Percentiles rank a stretch among this genome's conserved stretches.
Conservation (phyloP, 2,113 vertebrate genomes). For the Aegotheles bennettii region DNA sequence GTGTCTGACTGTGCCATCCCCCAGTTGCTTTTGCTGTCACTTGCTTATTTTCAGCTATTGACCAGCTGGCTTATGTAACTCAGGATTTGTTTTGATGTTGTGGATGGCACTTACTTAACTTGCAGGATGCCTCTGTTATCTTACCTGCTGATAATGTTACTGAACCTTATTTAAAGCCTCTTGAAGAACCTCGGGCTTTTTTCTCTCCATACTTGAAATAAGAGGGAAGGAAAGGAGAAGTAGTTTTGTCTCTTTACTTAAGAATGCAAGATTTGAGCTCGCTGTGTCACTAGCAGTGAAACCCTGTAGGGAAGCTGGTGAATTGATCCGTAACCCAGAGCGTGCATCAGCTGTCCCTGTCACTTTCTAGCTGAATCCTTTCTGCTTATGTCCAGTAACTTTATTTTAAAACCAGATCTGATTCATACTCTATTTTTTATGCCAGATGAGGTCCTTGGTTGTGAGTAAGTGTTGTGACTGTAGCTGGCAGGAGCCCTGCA, state of each 20-base stretch:
- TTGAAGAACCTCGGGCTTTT: neutral
- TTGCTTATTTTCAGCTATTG: neutral
- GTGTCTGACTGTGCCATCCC: neutral
- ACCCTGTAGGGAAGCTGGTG: neutral
- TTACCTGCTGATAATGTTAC: neutral
- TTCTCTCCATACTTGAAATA: neutral
- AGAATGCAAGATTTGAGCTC: neutral
- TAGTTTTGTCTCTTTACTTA: neutral
- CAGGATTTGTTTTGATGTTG: neutral
- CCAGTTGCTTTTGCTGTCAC: neutral
- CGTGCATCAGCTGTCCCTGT: neutral
- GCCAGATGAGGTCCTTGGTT: slow-evolving; percentile 57
- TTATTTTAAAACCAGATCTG: slow-evolving; percentile 52
- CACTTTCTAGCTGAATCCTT: neutral
- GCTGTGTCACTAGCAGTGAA: neutral
- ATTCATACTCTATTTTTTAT: neutral
- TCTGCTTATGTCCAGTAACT: neutral
- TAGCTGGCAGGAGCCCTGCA: slow-evolving; percentile 45
- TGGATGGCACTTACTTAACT: neutral
- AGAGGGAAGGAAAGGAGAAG: neutral
- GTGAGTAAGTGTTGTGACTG: slow-evolving; percentile 62
- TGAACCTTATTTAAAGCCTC: neutral
- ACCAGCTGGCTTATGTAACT: neutral
- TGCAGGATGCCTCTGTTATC: neutral
- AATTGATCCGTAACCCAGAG: neutral